Percentiles rank a stretch among this genome's conserved stretches.
Evolutionary conservation across 2,888 invertebrate genomes (phyloP).

Genomic region (Sarcophaga caerulescens): DNA sequence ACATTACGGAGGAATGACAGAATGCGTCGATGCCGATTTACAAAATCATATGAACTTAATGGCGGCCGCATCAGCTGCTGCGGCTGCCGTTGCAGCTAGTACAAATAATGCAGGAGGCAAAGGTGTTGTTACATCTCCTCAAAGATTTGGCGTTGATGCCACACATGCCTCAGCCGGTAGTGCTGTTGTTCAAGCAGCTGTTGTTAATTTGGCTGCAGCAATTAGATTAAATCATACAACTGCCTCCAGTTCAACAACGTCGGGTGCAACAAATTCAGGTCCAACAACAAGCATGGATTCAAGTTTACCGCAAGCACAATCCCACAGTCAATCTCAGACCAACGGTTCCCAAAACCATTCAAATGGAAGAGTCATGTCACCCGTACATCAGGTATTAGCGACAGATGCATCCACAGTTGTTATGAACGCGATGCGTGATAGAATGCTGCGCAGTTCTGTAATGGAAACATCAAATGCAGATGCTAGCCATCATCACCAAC

Average conservation of each 20-base stretch:
- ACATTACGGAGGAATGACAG: slow-evolving; percentile 83
- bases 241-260: slow-evolving; percentile 59
- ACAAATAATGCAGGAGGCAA: slow-evolving; percentile 59
- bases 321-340: slow-evolving; percentile 44
- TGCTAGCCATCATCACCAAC: slow-evolving; percentile 68
- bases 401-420: slow-evolving; percentile 80
- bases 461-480: slow-evolving; percentile 78
- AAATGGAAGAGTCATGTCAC: slow-evolving; percentile 57
- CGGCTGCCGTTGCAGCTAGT: slow-evolving; percentile 76
- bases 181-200: slow-evolving; percentile 87
- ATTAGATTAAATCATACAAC: slow-evolving; percentile 84
- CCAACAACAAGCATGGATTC: slow-evolving; percentile 11
- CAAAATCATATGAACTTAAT: slow-evolving; percentile 87
- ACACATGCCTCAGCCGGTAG: slow-evolving; percentile 81
- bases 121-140: slow-evolving; percentile 76
- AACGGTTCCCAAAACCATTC: slow-evolving; percentile 40
- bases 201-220: slow-evolving; percentile 88
- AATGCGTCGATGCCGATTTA: slow-evolving; percentile 80
- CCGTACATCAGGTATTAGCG: slow-evolving; percentile 72
- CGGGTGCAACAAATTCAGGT: slow-evolving; percentile 9
- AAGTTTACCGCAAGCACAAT: slow-evolving; percentile 62
- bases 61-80: slow-evolving; percentile 82
- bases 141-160: slow-evolving; percentile 79
- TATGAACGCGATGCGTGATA: slow-evolving; percentile 84
- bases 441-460: slow-evolving; percentile 82